A percentile compares a stretch with the other conserved stretches of the same genome.
phyloP scores from a whole-genome alignment of 2,888 invertebrate species.

The Caenorhabditis doughertyi region DNA sequence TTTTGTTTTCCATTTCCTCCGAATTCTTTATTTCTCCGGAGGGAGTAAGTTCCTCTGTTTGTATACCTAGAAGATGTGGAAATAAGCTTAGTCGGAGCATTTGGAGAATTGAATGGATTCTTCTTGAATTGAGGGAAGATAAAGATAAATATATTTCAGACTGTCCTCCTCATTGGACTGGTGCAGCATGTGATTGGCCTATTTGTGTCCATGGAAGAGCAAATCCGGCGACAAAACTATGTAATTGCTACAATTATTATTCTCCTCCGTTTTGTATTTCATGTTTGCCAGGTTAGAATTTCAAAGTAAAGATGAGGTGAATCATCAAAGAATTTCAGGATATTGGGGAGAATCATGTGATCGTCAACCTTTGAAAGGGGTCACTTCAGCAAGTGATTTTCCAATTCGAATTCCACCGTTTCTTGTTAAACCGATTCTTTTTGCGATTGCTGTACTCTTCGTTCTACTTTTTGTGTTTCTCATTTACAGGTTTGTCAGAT shows the following conservation, averaged over 20 bases:
- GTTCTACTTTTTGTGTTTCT: constrained; percentile 24
- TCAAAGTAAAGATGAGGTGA: neutral
- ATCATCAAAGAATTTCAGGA: constrained; percentile 37
- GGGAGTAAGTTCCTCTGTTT: constrained; percentile 22
- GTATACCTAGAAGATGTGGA: constrained; percentile 36
- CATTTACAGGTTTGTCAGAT: constrained; percentile 38
- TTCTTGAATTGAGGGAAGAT: neutral
- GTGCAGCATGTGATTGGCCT: constrained; percentile 68
- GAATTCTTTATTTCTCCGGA: constrained; percentile 43
- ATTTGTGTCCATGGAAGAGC: constrained; percentile 64
- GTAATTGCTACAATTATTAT: constrained; percentile 60
- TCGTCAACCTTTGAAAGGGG: constrained; percentile 58
- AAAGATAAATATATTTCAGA: constrained; percentile 37
- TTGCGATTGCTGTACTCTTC: constrained; percentile 37
- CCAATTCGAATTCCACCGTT: constrained; percentile 62
- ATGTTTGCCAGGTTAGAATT: constrained; percentile 55
- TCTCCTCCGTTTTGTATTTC: constrained; percentile 66
- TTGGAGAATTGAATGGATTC: constrained; percentile 18
- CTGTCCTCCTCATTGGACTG: constrained; percentile 66
- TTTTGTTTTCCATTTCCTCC: constrained; percentile 12
- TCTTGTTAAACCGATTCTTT: constrained; percentile 55
- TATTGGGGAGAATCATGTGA: constrained; percentile 68
- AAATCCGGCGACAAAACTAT: constrained; percentile 58
- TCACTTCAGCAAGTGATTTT: constrained; percentile 51
- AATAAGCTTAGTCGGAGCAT: constrained; percentile 13